phyloP scores from a whole-genome alignment of 2,888 invertebrate genomes.

The Ethmia dodecea region DNA sequence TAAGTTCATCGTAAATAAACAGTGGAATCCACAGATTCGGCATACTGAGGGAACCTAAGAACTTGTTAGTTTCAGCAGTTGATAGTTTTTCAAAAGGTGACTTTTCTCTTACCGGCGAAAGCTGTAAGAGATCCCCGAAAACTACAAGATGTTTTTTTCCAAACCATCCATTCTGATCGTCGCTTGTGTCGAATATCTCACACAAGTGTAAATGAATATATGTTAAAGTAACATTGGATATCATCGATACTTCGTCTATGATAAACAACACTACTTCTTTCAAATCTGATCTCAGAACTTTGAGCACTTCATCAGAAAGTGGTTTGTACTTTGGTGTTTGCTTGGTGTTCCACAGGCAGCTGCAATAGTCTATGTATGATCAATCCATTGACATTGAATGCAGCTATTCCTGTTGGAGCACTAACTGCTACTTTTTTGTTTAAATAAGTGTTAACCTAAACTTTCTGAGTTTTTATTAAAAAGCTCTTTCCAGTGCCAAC shows the following conservation, averaged over 20 bases:
- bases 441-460: slow-evolving; percentile 24
- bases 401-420: slow-evolving; percentile 31
- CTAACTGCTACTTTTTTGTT: slow-evolving; percentile 24
- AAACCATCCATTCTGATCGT: slow-evolving; percentile 30
- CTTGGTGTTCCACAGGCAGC: slow-evolving; percentile 30
- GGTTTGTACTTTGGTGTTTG: slow-evolving; percentile 26
- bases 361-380: slow-evolving; percentile 32
- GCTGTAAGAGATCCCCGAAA: slow-evolving; percentile 34
- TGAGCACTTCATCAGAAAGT: slow-evolving; percentile 24
- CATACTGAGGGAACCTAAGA: slow-evolving; percentile 19
- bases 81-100: slow-evolving; percentile 26
- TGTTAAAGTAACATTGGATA: slow-evolving; percentile 22
- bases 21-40: slow-evolving; percentile 26
- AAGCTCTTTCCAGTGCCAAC: slow-evolving; percentile 31
- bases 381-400: slow-evolving; percentile 35
- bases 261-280: slow-evolving; percentile 26
- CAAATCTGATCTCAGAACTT: slow-evolving; percentile 23
- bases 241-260: slow-evolving; percentile 27
- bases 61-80: slow-evolving; percentile 21
- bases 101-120: slow-evolving; percentile 29
- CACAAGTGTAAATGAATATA: slow-evolving; percentile 15
- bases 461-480: slow-evolving; percentile 27
- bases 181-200: slow-evolving; percentile 30
- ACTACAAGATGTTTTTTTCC: slow-evolving; percentile 28
- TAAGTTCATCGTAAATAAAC: slow-evolving; percentile 21